A percentile compares a stretch with the other conserved stretches of the same genome.
phyloP scores from a whole-genome alignment of 1,140 invertebrate species.

The Nixonia krombeini region DNA sequence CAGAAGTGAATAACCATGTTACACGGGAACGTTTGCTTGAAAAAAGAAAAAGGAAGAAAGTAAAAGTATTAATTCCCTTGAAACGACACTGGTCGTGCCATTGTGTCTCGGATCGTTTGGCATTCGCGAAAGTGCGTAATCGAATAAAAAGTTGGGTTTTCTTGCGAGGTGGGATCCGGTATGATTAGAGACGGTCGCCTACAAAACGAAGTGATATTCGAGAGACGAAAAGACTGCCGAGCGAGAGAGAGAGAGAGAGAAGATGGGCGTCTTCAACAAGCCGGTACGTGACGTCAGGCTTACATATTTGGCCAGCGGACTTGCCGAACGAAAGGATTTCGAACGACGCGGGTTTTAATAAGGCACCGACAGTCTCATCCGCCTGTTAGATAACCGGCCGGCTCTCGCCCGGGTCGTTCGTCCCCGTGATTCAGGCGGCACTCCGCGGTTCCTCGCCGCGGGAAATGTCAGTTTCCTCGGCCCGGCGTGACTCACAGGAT shows the following conservation, averaged over 20 bases:
- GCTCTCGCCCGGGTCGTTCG: too few species aligned
- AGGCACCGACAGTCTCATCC: constrained; percentile 31
- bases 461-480: neutral
- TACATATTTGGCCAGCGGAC: constrained; percentile 69
- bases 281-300: constrained; percentile 64
- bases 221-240: constrained; percentile 13
- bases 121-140: too few species aligned
- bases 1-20: too few species aligned
- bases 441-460: constrained; percentile 3
- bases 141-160: too few species aligned
- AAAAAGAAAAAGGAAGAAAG: too few species aligned
- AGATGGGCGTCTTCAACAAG: constrained; percentile 54
- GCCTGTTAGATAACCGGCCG: too few species aligned
- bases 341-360: constrained; percentile 38
- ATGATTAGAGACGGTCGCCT: too few species aligned
- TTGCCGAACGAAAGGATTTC: constrained; percentile 58
- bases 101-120: too few species aligned
- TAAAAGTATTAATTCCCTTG: too few species aligned
- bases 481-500: constrained; percentile 22
- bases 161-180: neutral
- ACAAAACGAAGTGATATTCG: constrained; percentile 20
- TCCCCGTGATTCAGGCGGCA: neutral
- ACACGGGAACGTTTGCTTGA: too few species aligned
- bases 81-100: too few species aligned
- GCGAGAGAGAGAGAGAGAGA: constrained; percentile 19